These are phyloP conservation scores for Momotus momota DNA, from an alignment of 2,797 vertebrate species.

Conservation along the genomic window DNA sequence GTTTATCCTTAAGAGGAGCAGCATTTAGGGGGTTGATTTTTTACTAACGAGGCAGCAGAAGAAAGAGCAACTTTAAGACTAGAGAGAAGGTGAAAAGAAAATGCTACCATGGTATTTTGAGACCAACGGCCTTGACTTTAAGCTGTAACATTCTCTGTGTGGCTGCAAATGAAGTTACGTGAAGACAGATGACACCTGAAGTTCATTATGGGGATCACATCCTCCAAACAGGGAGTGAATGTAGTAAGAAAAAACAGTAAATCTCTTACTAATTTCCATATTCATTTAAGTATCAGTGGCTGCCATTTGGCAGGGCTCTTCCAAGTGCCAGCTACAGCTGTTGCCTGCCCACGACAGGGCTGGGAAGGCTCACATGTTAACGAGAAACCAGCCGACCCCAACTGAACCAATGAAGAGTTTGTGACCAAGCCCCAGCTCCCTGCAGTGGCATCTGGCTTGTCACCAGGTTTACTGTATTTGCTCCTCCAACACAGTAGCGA, in stretches of 20 bases:
- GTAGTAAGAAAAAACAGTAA: background rate
- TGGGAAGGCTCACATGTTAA: background rate
- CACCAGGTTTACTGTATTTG: fast-evolving
- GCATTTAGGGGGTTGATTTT: background rate
- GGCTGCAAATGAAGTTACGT: background rate
- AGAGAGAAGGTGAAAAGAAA: background rate
- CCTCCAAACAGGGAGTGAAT: background rate
- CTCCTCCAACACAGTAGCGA: background rate
- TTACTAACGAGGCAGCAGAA: background rate
- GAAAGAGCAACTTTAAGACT: background rate
- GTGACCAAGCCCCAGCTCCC: too few relatives aligned
- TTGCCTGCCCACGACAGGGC: background rate
- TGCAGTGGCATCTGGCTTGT: fast-evolving
- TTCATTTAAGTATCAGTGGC: background rate
- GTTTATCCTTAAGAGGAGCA: background rate
- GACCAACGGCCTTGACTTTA: background rate
- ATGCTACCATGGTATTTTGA: background rate
- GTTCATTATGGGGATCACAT: background rate
- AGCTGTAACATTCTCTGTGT: background rate
- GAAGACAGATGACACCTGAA: background rate
- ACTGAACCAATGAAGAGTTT: background rate
- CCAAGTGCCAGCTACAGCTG: background rate
- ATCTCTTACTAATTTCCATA: background rate
- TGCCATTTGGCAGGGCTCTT: background rate
- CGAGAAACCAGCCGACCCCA: background rate